Conservation (phyloP, 2,113 vertebrate species). For the Osmerus mordax region DNA sequence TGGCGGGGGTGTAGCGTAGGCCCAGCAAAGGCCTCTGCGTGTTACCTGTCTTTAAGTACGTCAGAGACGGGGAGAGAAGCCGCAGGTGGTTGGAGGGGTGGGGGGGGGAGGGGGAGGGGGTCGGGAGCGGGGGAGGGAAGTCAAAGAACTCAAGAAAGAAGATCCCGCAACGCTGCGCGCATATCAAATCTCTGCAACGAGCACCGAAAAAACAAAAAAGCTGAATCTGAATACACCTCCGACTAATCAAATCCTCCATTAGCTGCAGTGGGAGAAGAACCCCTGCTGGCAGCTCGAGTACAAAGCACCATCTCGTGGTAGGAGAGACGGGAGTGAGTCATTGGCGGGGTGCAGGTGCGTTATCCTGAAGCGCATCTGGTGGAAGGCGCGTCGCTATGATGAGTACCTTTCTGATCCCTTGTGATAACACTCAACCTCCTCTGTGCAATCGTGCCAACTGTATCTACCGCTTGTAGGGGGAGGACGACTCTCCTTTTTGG, state of each 20-base stretch:
- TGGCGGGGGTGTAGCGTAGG: too few species aligned
- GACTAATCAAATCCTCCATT: slow-evolving; percentile 40
- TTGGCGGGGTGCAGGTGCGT: slow-evolving; percentile 3
- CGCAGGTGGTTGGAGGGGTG: slow-evolving; percentile 16
- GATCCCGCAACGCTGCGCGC: too few species aligned
- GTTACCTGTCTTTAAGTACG: slow-evolving; percentile 6
- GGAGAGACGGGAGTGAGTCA: slow-evolving; percentile 8
- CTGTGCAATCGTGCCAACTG: slow-evolving; percentile 17
- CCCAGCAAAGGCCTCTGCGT: neutral
- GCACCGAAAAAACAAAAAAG: too few species aligned
- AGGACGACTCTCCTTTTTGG: slow-evolving; percentile 8
- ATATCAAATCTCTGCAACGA: too few species aligned
- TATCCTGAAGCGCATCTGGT: neutral
- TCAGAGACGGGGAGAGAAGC: slow-evolving; percentile 22
- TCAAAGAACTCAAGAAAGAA: too few species aligned
- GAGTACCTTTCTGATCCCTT: slow-evolving; percentile 5
- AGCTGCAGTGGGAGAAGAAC: slow-evolving; percentile 7
- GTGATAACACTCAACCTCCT: slow-evolving; percentile 14
- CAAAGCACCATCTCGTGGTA: neutral
- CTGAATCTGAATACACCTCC: slow-evolving; percentile 11
- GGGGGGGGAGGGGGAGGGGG: neutral
- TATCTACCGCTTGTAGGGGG: slow-evolving; percentile 9
- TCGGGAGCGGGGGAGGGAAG: neutral
- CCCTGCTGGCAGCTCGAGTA: slow-evolving; percentile 3
- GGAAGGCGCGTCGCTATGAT: slow-evolving; percentile 21